These are phyloP conservation scores for Lerema accius DNA, from an alignment of 1,140 invertebrate genomes.

Conservation along the genomic window DNA sequence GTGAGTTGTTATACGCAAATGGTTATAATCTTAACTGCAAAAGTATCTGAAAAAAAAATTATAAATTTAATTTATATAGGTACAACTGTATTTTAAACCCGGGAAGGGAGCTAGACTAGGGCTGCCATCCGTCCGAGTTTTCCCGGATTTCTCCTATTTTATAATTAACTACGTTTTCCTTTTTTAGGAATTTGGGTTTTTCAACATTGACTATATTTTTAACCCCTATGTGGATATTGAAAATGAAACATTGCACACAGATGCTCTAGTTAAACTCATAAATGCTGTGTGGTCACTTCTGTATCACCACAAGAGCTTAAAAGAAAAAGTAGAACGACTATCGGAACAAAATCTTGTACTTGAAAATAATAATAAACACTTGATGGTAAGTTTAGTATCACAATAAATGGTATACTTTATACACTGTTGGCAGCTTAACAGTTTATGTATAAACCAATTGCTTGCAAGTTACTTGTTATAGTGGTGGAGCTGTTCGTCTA, in stretches of 20 bases:
- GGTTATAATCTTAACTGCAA: too few relatives aligned
- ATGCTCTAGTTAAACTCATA: conserved; percentile 63
- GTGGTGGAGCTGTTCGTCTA: too few relatives aligned
- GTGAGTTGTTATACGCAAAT: conserved; percentile 42
- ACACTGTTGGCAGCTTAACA: too few relatives aligned
- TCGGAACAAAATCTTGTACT: conserved; percentile 63
- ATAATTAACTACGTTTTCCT: conserved; percentile 14
- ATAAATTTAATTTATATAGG: too few relatives aligned
- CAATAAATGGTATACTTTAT: too few relatives aligned
- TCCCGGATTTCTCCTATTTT: too few relatives aligned
- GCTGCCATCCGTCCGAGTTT: too few relatives aligned
- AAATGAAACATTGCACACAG: conserved; percentile 48
- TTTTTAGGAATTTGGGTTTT: conserved; percentile 64
- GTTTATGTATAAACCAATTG: too few relatives aligned
- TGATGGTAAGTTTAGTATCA: conserved; percentile 62
- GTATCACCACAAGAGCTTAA: conserved; percentile 58
- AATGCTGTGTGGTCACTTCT: conserved; percentile 67
- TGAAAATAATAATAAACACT: conserved; percentile 66
- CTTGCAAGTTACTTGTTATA: too few relatives aligned
- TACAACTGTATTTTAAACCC: too few relatives aligned
- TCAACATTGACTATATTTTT: conserved; percentile 67
- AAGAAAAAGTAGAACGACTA: conserved; percentile 56
- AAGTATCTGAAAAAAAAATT: too few relatives aligned
- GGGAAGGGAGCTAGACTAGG: too few relatives aligned
- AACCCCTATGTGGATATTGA: conserved; percentile 67